These are phyloP conservation scores for Eucidaris tribuloides DNA, from an alignment of 35 echinoderm and acorn worm genomes.

Conservation along the genomic window DNA sequence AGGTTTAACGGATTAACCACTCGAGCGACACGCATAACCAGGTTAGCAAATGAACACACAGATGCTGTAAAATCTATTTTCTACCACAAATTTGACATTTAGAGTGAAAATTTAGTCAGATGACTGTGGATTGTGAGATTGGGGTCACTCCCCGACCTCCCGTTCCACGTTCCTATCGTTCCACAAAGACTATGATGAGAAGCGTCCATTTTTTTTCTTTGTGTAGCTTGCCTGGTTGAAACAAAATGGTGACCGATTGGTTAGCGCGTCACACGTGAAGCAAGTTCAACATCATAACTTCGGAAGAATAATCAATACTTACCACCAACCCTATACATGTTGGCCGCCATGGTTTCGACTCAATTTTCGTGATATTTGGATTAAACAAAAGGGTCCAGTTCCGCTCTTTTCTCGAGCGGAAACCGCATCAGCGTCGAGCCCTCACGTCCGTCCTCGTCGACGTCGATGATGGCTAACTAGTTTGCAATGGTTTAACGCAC, in stretches of 20 bases:
- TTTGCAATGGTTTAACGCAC: slow-evolving; percentile 10
- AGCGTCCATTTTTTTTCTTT: slow-evolving; percentile 17
- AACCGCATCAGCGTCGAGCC: slow-evolving; percentile 2
- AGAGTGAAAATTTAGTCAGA: no score
- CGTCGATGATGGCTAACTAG: neutral
- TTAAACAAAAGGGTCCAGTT: neutral
- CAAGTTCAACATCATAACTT: neutral
- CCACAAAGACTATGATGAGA: no score
- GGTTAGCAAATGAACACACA: no score
- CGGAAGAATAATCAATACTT: no score
- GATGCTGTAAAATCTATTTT: no score
- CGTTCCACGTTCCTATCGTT: no score
- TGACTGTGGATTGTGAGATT: no score
- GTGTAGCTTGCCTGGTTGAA: neutral
- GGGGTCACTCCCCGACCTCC: no score
- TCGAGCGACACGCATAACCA: neutral
- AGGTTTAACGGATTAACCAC: slow-evolving; percentile 20
- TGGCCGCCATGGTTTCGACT: slow-evolving; percentile 80
- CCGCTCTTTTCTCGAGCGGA: slow-evolving; percentile 6
- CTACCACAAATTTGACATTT: no score
- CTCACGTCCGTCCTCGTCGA: slow-evolving; percentile 10
- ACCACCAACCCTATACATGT: slow-evolving; percentile 99
- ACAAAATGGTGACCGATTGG: slow-evolving; percentile 28
- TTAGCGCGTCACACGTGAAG: neutral
- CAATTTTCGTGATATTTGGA: neutral